These are phyloP conservation scores for Gisinianus flammeolus DNA, from an alignment of 2,888 invertebrate genomes.

Conservation along the genomic window DNA sequence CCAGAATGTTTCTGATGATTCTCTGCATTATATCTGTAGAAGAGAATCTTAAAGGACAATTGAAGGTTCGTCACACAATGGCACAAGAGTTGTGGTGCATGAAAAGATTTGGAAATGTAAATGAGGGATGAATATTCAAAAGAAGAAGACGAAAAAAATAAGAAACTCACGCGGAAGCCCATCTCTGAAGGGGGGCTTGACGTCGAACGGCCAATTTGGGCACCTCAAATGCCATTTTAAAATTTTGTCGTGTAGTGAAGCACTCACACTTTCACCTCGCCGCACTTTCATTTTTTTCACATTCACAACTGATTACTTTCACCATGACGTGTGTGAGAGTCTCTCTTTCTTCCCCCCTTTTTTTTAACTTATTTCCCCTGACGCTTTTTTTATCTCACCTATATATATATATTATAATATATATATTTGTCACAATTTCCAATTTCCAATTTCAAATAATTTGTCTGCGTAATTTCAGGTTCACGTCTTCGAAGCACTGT, in stretches of 20 bases:
- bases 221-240: conserved; percentile 37
- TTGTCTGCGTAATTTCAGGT: no score
- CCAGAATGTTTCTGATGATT: no score
- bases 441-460: no score
- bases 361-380: background rate
- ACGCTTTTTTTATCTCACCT: background rate
- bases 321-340: background rate
- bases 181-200: conserved; percentile 54
- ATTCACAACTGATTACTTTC: conserved; percentile 9
- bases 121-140: background rate
- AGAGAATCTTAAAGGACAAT: no score
- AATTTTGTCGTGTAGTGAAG: background rate
- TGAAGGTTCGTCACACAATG: no score
- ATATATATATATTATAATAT: no score
- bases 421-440: no score
- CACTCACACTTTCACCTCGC: background rate
- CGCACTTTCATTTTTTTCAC: conserved; percentile 13
- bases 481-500: no score
- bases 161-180: conserved; percentile 58
- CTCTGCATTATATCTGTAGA: no score
- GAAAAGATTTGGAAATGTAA: background rate
- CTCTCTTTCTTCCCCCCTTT: background rate
- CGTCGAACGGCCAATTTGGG: conserved; percentile 37
- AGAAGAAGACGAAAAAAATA: background rate
- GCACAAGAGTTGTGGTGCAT: background rate